Conservation (phyloP, 2,888 invertebrate genomes). For the Acronicta psi region DNA sequence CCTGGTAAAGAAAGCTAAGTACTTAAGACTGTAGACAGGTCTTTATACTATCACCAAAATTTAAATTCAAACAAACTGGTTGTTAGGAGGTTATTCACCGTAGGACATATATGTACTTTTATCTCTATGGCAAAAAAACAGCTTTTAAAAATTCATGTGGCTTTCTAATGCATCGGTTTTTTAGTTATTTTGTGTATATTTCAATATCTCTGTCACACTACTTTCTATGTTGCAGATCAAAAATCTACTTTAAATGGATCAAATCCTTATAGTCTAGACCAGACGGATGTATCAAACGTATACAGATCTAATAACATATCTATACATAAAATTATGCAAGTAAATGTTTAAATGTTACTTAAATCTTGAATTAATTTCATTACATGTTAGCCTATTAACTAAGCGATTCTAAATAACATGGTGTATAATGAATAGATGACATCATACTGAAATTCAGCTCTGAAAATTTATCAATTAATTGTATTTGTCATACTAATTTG, state of each 20-base stretch:
- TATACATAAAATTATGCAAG: no score
- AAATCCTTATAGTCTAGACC: no score
- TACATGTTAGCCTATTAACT: constrained; percentile 22
- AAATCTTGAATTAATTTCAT: constrained; percentile 39
- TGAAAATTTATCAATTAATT: background rate
- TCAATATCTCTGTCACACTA: no score
- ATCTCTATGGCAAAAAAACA: background rate
- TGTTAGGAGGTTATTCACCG: constrained; percentile 23
- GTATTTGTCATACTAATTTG: background rate
- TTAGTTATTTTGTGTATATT: no score
- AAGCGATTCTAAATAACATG: constrained; percentile 48
- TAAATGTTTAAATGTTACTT: no score
- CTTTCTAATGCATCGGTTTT: no score
- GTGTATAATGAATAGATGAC: constrained; percentile 59
- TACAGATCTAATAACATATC: no score
- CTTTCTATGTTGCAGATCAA: no score
- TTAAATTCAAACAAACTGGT: constrained; percentile 17
- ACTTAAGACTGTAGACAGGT: constrained; percentile 7
- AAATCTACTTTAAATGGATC: no score
- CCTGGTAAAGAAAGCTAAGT: constrained; percentile 11
- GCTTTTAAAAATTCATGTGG: no score
- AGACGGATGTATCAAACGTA: no score
- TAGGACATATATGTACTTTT: background rate
- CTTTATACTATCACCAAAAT: constrained; percentile 7
- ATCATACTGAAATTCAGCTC: constrained; percentile 58